These are phyloP conservation scores for Didymodactylos carnosus DNA, from an alignment of 2,888 invertebrate species.

Conservation along the genomic window DNA sequence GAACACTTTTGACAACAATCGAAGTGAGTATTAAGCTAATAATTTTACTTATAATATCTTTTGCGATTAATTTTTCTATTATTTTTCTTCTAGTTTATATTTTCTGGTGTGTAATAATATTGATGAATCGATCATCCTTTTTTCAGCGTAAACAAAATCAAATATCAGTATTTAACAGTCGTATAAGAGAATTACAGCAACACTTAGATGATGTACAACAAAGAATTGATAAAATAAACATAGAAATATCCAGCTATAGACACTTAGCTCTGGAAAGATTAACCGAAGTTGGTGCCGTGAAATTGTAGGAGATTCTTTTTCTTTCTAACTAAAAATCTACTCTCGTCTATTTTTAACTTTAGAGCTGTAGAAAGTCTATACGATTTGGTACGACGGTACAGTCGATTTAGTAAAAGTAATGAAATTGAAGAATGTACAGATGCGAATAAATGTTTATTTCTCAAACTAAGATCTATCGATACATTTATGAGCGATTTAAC, in stretches of 20 bases:
- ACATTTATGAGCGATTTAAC: not conserved
- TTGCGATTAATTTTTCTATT: no score
- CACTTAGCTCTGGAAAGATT: not conserved
- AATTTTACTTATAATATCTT: no score
- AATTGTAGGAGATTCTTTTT: not conserved
- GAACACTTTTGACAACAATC: not conserved
- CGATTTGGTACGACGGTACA: not conserved
- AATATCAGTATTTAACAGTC: not conserved
- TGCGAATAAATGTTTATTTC: not conserved
- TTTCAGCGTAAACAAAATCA: not conserved
- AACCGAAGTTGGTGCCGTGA: not conserved
- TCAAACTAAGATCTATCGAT: no score
- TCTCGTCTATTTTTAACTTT: no score
- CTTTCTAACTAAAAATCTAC: no score
- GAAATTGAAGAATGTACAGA: not conserved
- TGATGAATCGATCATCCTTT: no score
- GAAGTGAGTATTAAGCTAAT: not conserved
- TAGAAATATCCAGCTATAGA: not conserved
- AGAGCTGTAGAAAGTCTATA: not conserved
- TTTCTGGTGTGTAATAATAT: no score
- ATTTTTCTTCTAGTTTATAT: no score
- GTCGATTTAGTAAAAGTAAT: not conserved
- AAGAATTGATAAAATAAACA: not conserved
- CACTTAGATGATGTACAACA: not conserved
- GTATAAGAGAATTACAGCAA: not conserved